Evolutionary conservation across 2,888 invertebrate genomes (phyloP).

Genomic region (Syrista parreyssii): DNA sequence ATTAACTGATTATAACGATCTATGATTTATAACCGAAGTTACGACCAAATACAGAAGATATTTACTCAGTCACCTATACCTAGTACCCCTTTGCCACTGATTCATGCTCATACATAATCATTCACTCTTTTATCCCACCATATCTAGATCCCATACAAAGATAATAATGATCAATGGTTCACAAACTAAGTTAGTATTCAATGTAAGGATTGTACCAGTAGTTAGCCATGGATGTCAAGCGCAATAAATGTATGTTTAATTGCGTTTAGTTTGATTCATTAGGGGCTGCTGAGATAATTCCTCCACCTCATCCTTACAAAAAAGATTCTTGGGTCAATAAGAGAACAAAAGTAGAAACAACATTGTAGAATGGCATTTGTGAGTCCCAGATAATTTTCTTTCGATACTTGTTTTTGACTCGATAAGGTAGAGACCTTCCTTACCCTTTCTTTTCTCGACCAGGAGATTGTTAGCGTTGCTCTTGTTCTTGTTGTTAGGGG

Average conservation of each 20-base stretch:
- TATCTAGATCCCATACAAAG: not conserved
- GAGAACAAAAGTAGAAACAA: not conserved
- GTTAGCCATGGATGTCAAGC: not conserved
- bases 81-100: not conserved
- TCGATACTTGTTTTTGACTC: not conserved
- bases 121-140: not conserved
- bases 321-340: not conserved
- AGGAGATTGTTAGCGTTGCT: not conserved
- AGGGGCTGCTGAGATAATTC: not conserved
- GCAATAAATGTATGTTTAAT: not conserved
- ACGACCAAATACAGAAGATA: not conserved
- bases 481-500: not conserved
- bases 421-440: not conserved
- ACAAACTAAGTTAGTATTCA: not conserved
- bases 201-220: not conserved
- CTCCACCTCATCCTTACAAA: not conserved
- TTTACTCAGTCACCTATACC: not conserved
- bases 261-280: not conserved
- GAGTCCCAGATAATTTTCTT: not conserved
- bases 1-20: not conserved
- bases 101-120: not conserved
- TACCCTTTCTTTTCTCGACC: not conserved
- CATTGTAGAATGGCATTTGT: not conserved
- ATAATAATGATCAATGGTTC: not conserved
- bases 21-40: not conserved